Conservation (phyloP, 2,113 vertebrate species). For the Anguilla rostrata region DNA sequence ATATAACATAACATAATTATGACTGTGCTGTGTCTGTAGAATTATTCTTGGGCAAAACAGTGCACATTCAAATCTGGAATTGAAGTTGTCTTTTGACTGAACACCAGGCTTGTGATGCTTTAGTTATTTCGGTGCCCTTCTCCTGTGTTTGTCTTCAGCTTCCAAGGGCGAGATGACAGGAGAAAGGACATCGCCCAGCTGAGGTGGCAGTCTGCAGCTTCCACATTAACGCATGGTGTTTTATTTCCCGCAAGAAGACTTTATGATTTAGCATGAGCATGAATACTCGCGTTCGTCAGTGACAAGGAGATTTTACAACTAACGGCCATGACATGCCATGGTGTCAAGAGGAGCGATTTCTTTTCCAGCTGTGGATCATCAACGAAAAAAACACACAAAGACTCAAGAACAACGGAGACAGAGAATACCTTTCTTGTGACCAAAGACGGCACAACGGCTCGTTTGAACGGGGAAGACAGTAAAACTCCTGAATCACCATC, state of each 20-base stretch:
- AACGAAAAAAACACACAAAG: slow-evolving; percentile 46
- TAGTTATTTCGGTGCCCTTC: not conserved
- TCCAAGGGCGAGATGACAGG: slow-evolving; percentile 64
- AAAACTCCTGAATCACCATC: slow-evolving; percentile 76
- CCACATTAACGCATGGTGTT: slow-evolving; percentile 84
- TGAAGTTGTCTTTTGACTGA: too few species aligned
- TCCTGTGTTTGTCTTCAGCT: slow-evolving; percentile 39
- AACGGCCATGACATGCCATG: slow-evolving; percentile 66
- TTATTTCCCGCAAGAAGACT: slow-evolving; percentile 74
- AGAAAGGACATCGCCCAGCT: slow-evolving; percentile 62
- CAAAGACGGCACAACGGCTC: slow-evolving; percentile 65
- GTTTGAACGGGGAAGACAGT: slow-evolving; percentile 62
- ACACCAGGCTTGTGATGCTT: too few species aligned
- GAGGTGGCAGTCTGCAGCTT: slow-evolving; percentile 78
- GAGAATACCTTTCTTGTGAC: slow-evolving; percentile 64
- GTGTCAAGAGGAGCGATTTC: slow-evolving; percentile 62
- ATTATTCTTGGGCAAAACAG: too few species aligned
- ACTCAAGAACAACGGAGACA: slow-evolving; percentile 51
- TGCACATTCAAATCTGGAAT: too few species aligned
- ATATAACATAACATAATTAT: too few species aligned
- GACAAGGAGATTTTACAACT: slow-evolving; percentile 63
- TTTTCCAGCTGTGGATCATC: slow-evolving; percentile 51
- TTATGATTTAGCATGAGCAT: slow-evolving; percentile 98
- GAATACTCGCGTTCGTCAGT: slow-evolving; percentile 78
- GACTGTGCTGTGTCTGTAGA: too few species aligned